Conservation (phyloP, 2,113 vertebrate species). For the Misgurnus mizolepis region DNA sequence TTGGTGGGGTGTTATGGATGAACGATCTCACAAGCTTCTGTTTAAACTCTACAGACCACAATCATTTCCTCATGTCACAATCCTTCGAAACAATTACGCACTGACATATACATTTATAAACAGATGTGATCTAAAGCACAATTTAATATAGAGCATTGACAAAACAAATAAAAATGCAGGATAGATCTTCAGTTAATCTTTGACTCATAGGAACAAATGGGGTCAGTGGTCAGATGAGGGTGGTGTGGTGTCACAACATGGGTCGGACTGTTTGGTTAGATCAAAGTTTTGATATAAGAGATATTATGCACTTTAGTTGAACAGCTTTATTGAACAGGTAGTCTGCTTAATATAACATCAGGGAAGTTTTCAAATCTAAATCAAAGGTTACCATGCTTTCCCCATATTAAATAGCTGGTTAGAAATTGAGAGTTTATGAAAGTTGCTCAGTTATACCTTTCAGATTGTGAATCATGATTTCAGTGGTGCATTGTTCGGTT, state of each 20-base stretch:
- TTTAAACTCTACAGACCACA: constrained; percentile 24
- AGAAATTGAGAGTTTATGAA: background rate
- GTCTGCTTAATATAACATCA: background rate
- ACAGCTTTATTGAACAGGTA: background rate
- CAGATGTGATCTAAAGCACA: background rate
- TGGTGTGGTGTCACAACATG: background rate
- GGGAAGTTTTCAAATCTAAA: background rate
- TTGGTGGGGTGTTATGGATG: background rate
- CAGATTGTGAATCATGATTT: background rate
- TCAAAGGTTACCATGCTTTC: too few species aligned
- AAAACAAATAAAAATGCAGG: constrained; percentile 8
- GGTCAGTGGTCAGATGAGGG: background rate
- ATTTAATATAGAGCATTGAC: constrained; percentile 8
- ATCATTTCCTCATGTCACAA: background rate
- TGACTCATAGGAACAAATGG: background rate
- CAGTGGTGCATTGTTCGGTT: constrained; percentile 2
- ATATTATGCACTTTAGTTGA: constrained; percentile 1
- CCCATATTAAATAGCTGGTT: too few species aligned
- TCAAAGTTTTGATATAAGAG: background rate
- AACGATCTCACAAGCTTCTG: constrained; percentile 14
- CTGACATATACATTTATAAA: constrained; percentile 30
- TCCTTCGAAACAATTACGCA: constrained; percentile 13
- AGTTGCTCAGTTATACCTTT: background rate
- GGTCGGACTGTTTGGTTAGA: background rate
- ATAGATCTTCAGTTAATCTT: background rate